These are phyloP conservation scores for Tyrophagus putrescentiae DNA, from an alignment of 1,140 invertebrate genomes.

Conservation along the genomic window DNA sequence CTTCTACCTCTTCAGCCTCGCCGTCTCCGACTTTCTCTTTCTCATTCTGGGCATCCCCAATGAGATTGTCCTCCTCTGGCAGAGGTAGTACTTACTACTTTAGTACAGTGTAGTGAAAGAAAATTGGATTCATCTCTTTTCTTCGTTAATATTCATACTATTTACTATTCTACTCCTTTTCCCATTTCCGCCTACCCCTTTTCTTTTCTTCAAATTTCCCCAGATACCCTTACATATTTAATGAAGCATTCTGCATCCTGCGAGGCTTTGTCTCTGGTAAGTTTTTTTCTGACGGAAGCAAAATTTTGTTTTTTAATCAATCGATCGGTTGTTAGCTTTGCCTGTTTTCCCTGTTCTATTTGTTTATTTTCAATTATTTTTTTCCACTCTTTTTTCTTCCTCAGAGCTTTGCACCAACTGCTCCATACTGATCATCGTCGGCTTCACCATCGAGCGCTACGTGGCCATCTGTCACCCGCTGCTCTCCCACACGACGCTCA, in stretches of 20 bases:
- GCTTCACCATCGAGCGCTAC: slow-evolving; percentile 86
- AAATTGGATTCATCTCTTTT: too few species aligned
- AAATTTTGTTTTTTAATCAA: too few species aligned
- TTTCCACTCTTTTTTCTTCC: too few species aligned
- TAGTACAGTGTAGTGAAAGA: slow-evolving; percentile 14
- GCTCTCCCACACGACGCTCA: slow-evolving; percentile 66
- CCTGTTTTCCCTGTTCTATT: too few species aligned
- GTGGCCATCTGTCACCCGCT: slow-evolving; percentile 90
- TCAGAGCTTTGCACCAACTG: slow-evolving; percentile 83
- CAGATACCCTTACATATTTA: slow-evolving; percentile 76
- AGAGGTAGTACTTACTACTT: slow-evolving; percentile 9
- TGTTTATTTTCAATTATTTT: too few species aligned
- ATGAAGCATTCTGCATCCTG: slow-evolving; percentile 63
- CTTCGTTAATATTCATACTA: too few species aligned
- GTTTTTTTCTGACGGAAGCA: too few species aligned
- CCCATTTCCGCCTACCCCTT: slow-evolving; percentile 45
- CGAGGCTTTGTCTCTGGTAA: slow-evolving; percentile 48
- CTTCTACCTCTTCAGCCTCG: slow-evolving; percentile 47
- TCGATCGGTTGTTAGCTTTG: too few species aligned
- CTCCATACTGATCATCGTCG: slow-evolving; percentile 68
- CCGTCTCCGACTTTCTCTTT: slow-evolving; percentile 42
- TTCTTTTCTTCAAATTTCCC: slow-evolving; percentile 67
- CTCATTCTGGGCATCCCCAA: slow-evolving; percentile 38
- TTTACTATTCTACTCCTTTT: slow-evolving; percentile 29
- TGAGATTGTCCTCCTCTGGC: slow-evolving; percentile 36